Evolutionary conservation across 1,140 invertebrate genomes (phyloP).

Genomic region (Panulirus ornatus): DNA sequence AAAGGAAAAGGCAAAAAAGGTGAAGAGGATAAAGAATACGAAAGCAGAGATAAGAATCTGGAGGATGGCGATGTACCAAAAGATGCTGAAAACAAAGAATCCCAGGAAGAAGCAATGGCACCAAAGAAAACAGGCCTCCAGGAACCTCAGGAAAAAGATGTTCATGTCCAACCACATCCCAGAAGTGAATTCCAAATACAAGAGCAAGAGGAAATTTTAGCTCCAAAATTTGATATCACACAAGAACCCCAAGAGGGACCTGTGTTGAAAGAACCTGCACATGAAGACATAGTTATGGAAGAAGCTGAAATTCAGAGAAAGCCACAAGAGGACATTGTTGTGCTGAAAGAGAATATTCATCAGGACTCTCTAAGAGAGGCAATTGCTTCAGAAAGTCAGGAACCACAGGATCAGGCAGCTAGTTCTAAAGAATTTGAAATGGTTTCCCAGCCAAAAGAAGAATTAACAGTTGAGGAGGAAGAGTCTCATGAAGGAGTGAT

Average conservation of each 20-base stretch:
- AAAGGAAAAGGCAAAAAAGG: constrained; percentile 49
- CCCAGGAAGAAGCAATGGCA: neutral
- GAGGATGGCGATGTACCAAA: neutral
- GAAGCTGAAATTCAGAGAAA: neutral
- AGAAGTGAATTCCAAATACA: neutral
- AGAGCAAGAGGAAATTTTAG: neutral
- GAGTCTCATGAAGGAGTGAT: neutral
- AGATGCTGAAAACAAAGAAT: neutral
- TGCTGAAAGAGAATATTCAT: neutral
- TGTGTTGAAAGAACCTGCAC: neutral
- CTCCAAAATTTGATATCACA: neutral
- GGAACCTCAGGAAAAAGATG: neutral
- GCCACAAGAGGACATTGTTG: neutral
- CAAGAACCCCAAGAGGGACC: neutral
- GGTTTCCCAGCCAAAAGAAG: constrained; percentile 22
- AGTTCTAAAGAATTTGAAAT: constrained; percentile 51
- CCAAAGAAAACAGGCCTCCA: neutral
- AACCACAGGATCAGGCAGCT: neutral
- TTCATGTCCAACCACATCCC: neutral
- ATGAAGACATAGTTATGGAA: neutral
- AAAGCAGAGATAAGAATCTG: neutral
- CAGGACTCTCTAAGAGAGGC: neutral
- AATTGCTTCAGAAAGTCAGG: neutral
- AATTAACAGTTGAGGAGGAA: neutral
- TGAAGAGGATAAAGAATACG: constrained; percentile 36